Evolutionary conservation across 2,888 invertebrate genomes (phyloP), one percentile per base, ranked within the genome.

Genomic region (Mythimna ferrago): DNA sequence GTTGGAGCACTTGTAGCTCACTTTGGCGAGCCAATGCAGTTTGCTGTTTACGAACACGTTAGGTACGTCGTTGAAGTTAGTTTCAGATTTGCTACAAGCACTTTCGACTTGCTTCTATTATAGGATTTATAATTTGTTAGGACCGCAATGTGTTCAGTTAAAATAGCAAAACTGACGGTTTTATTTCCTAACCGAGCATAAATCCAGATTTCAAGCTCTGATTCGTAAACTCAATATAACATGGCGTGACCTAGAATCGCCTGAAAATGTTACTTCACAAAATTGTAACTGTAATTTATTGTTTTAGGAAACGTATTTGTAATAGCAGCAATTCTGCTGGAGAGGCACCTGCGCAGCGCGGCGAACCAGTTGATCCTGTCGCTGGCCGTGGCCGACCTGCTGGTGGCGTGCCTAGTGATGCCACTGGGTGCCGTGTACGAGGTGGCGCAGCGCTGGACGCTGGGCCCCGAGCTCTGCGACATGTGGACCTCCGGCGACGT

Each of bases 401-500:
- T 99, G 89, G 99, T 99, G 76, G 98, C 99, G 48, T 98, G 98
- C 88, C 96, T 98, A 72, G 98, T 98, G 81, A 98, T 98, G 98
- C 98, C 98, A 19, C 94, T 98, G 87, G 97, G 97, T 71, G 98
- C 98, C 71, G 98, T 98, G 84, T 98, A 98, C 93, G 98, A 98
- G 94, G 97, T 98, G 77, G 97, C 97, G 82, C 97, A 97, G 91
- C 97, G 98, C 93, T 99, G 99, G 99, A 97, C 97, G 86, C 96
- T 99, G 83, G 98, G 98, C 71, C 98, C 98, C 44, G 98, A 98
- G 90, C 97, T 98, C 73, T 99, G 99, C 94, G 99, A 99, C 94
- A 98, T 99, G 97, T 99, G 99, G 99, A 98, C 99, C 48, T 98
- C 98, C 53, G 98, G 98, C 75, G 99, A 99, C 92, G 99, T 99